A percentile compares a stretch with the other conserved stretches of the same genome.
These are phyloP conservation scores for Poecile atricapillus DNA, from an alignment of 2,113 vertebrate species.

Conservation along the genomic window DNA sequence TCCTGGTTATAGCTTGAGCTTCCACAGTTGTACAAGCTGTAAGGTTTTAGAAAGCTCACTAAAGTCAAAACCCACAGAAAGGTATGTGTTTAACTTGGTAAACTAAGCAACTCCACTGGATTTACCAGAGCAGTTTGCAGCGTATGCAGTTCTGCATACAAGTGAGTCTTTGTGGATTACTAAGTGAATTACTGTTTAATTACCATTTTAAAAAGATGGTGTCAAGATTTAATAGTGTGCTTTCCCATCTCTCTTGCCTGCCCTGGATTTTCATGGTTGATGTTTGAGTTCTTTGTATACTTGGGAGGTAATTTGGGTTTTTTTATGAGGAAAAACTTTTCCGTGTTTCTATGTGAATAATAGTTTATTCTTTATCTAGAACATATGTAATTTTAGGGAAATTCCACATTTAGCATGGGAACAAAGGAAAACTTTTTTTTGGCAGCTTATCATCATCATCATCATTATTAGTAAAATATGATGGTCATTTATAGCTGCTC, in stretches of 20 bases:
- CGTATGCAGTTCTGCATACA: background rate
- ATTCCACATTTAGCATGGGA: conserved; percentile 50
- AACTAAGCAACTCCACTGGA: background rate
- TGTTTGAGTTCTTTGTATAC: background rate
- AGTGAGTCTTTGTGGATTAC: conserved; percentile 1
- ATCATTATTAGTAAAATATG: conserved; percentile 58
- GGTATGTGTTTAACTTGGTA: background rate
- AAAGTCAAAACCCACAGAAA: background rate
- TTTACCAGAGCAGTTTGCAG: background rate
- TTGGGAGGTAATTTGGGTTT: background rate
- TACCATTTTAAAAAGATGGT: background rate
- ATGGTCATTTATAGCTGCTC: conserved; percentile 54
- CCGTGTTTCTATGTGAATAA: background rate
- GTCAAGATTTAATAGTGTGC: background rate
- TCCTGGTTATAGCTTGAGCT: background rate
- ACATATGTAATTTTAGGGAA: conserved; percentile 22
- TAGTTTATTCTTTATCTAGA: conserved; percentile 25
- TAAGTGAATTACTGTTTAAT: background rate
- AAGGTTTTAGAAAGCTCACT: background rate
- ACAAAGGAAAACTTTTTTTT: conserved; percentile 45
- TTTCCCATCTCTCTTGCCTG: background rate
- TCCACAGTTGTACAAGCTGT: background rate
- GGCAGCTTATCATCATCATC: conserved; percentile 40
- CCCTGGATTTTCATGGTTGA: background rate
- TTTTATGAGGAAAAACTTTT: background rate